Evolutionary conservation across 2,888 invertebrate species (phyloP), one percentile per base, ranked within the genome.

Genomic region (Agrilus mali): DNA sequence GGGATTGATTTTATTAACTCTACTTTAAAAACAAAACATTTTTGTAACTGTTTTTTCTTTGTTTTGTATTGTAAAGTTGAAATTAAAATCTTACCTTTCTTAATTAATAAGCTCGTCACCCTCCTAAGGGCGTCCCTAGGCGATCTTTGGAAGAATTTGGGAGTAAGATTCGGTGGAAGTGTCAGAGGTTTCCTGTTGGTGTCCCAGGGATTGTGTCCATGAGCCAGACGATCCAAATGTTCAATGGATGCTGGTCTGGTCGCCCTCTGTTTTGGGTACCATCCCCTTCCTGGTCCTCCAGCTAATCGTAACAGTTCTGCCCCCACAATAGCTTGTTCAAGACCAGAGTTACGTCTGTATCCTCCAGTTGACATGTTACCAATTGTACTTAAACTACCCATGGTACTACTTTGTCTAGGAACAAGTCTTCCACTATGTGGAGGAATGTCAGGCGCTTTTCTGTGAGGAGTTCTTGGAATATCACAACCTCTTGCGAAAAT

Each of bases 111-210:
- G 74, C 88, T 88, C 65, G 88, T 88, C 61, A 88, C 88, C 66
- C 88, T 79, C 60, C 88, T 76, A 54, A 88, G 73, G 47, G 88
- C 88, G 67, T 88, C 88, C 59, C 87, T 75, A 38, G 87, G 86
- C 52, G 87, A 87, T 68, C 86, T 83, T 65, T 88, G 86, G 73
- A 88, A 84, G 75, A 88, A 88, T 69, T 87, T 87, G 57, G 88
- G 88, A 52, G 87, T 86, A 60, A 88, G 72, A 72, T 88, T 88
- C 46, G 88, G 88, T 42, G 88, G 88, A 59, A 88, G 72, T n/a
- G 88, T 88, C 52, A 86, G 73, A 5, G 88, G 88, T 61, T 88
- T 88, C 59, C 86, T 74, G 70, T 74, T 59, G 59, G 78, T 66
- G 64, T 66, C 76, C 67, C 65, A 73, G 68, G 70, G 62, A 72